These are phyloP conservation scores for Poecilia picta DNA, from an alignment of 2,797 vertebrate genomes.

Conservation along the genomic window DNA sequence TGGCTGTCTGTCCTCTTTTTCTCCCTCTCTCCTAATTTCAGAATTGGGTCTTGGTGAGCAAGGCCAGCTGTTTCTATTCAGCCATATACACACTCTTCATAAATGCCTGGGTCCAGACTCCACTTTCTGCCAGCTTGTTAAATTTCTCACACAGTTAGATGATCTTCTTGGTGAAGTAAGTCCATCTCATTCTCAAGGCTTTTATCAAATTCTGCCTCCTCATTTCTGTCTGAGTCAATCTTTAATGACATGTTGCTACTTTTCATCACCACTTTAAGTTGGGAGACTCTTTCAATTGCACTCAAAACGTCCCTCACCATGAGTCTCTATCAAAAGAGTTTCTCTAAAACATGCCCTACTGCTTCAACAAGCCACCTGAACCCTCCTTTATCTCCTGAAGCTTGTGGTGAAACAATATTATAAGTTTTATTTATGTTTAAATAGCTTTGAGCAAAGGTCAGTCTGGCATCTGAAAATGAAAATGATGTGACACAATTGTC, in stretches of 20 bases:
- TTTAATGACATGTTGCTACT: neutral
- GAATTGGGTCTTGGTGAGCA: neutral
- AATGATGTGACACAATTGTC: neutral
- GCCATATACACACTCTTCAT: neutral
- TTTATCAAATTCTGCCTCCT: neutral
- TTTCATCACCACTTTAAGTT: neutral
- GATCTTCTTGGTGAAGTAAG: neutral
- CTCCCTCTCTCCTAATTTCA: neutral
- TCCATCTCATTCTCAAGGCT: neutral
- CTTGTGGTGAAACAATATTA: neutral
- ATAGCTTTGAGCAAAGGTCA: neutral
- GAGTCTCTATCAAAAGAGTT: neutral
- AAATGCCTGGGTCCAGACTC: neutral
- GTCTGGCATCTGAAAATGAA: neutral
- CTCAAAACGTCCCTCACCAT: neutral
- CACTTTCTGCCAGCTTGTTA: neutral
- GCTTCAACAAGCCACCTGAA: neutral
- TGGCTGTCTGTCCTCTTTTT: neutral
- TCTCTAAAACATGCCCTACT: neutral
- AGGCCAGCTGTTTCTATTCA: slow-evolving; percentile 9
- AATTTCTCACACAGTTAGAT: slow-evolving; percentile 4
- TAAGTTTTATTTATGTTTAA: neutral
- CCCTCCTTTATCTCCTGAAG: neutral
- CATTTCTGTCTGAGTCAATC: neutral
- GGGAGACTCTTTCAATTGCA: neutral